Base-by-base conservation (phyloP, 2,113 vertebrate genomes). In the Hyperoodon ampullatus region DNA sequence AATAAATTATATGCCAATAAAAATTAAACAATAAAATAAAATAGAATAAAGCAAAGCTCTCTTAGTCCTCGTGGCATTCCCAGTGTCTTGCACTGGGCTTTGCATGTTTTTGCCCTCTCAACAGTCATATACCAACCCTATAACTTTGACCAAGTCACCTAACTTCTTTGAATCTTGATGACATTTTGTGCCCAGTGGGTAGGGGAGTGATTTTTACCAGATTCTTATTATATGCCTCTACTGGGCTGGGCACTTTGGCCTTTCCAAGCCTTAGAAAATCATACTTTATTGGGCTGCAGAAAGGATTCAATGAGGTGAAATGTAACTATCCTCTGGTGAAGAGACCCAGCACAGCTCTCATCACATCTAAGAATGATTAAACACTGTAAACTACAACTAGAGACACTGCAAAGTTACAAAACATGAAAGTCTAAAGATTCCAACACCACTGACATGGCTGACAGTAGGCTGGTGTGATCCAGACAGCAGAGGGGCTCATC, bases 361-460 rank as follows among this genome's bases (percentile, higher is more conserved):
- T 21, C 24, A 47, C 6, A 10, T 44, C 42, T 10, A 19, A 35
- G 55, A 11, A 23, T 5, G 18, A 90, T 18, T 3, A 42, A 74
- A 39, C 71, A 53, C 35, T 5, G 19, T 44, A 7, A 85, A 65
- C 5, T 18, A 0, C 47, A 33, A 58, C 8, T n/a, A 50, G 53
- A 66, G 39, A 53, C 60, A 47, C 35, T 16, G 44, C 30, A 4
- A 60, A 33, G 50, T 30, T 26, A 50, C 2, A 23, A 47, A 66
- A 23, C 3, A 4, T 28, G 6, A 23, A 8, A 15, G 28, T 24
- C 6, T 5, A 26, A n/a, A 50, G 75, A 55, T 5, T 60, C 42
- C 19, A 21, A 0, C 8, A 4, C 42, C 35, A 24, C 44, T 8
- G 26, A 9, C 33, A 2, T 2, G 2, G 19, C 44, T 8, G 9